Base-by-base conservation (phyloP, 2,888 invertebrate genomes). In the Terebella lapidaria region DNA sequence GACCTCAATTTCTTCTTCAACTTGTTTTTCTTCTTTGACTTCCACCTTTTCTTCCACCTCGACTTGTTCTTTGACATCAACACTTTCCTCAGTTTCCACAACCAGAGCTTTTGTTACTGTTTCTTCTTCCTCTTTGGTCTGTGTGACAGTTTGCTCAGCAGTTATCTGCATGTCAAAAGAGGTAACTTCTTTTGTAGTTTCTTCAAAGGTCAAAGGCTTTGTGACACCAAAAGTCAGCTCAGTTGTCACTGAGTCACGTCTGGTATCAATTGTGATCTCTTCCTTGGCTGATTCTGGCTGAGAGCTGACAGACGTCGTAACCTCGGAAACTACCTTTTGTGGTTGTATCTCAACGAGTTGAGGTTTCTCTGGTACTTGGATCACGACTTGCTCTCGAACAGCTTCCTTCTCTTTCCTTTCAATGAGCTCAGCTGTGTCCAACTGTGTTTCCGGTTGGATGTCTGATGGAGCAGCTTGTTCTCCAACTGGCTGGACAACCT, bases 41-140 rank as follows among this genome's bases (percentile, higher is more conserved):
- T n/a, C n/a, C n/a, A n/a, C 18, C 42, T n/a, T n/a, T n/a, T n/a
- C n/a, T n/a, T n/a, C n/a, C n/a, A n/a, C n/a, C n/a, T n/a, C n/a
- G n/a, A n/a, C n/a, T n/a, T n/a, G n/a, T 49, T 10, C 15, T 10
- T 18, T 10, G 20, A 18, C 49, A 18, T 49, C 49, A 49, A 5
- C 18, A 49, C 18, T 49, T 18, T 49, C 15, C 22, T 49, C 49
- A 18, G 49, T 18, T 20, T 10, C 22, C 5, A 10, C 22, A n/a
- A 10, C 49, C 22, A 10, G 49, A n/a, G 15, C 49, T 10, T 20
- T 5, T 49, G 10, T 49, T 5, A n/a, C 5, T 49, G 5, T 5
- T 49, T 49, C 49, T 49, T 49, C 49, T 49, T 10, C 22, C 49
- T 49, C 49, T 49, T 10, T 49, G 22, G 24, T 49, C n/a, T 35